These are phyloP conservation scores for Apostichopus leukothele DNA, from an alignment of 53 echinoderm and acorn worm genomes.

Conservation along the genomic window DNA sequence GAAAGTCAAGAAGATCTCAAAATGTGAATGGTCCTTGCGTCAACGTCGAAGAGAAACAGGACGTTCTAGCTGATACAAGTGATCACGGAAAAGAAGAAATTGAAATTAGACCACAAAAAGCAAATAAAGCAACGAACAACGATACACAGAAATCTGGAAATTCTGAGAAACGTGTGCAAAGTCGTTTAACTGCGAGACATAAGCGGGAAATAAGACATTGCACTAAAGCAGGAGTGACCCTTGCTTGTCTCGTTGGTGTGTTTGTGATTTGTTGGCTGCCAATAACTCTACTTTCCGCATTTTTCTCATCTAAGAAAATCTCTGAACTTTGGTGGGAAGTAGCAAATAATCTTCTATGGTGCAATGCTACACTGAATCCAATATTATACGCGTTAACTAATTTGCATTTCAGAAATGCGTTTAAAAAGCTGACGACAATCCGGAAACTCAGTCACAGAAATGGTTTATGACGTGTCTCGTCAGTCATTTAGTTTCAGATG, in stretches of 20 bases:
- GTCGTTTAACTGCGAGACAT: not conserved
- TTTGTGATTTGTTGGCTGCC: constrained; percentile 57
- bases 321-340: constrained; percentile 59
- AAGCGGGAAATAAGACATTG: constrained; percentile 14
- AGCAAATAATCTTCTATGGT: constrained; percentile 63
- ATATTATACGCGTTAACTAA: constrained; percentile 75
- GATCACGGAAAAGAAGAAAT: not conserved
- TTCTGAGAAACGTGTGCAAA: not conserved
- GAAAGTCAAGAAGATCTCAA: not conserved
- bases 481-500: too few relatives aligned
- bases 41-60: not conserved
- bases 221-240: constrained; percentile 40
- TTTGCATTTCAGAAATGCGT: constrained; percentile 60
- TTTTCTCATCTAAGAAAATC: not conserved
- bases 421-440: constrained; percentile 18
- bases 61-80: not conserved
- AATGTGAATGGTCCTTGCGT: not conserved
- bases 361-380: constrained; percentile 70
- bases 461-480: not conserved
- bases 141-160: not conserved
- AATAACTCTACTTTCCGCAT: constrained; percentile 4
- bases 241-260: constrained; percentile 34
- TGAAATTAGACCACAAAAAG: not conserved
- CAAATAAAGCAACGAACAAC: not conserved
- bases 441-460: not conserved